Conservation (phyloP, 2,113 vertebrate species). For the Zosterops borbonicus region DNA sequence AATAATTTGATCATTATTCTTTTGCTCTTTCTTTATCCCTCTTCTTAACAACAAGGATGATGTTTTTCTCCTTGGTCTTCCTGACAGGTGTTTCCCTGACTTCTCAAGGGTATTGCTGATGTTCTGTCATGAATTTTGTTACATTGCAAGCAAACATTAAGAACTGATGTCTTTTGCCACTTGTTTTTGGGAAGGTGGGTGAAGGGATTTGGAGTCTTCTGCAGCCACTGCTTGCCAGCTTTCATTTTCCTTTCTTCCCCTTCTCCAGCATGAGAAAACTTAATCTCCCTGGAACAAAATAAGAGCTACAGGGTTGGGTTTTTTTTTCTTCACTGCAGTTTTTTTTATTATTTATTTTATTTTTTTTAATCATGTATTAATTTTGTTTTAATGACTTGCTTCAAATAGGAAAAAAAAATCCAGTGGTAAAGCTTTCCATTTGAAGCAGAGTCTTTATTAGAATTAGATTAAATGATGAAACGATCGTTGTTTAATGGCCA, state of each 20-base stretch:
- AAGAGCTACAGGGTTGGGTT: background rate
- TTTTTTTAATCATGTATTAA: background rate
- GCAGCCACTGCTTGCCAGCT: background rate
- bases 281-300: background rate
- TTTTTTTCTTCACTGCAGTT: background rate
- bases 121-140: background rate
- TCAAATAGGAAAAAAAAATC: background rate
- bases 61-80: background rate
- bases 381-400: conserved; percentile 28
- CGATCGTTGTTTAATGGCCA: conserved; percentile 6
- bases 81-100: background rate
- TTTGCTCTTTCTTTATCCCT: background rate
- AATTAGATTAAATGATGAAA: conserved; percentile 8
- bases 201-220: background rate
- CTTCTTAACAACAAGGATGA: background rate
- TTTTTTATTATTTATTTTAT: background rate
- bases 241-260: background rate
- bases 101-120: background rate
- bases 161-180: background rate
- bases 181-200: background rate
- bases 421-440: background rate
- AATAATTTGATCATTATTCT: background rate
- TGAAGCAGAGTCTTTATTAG: background rate
- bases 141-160: background rate
- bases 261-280: background rate